Percentiles rank a stretch among this genome's conserved stretches.
phyloP scores from a whole-genome alignment of 2,113 vertebrate species.

The Choloepus hoffmanni region DNA sequence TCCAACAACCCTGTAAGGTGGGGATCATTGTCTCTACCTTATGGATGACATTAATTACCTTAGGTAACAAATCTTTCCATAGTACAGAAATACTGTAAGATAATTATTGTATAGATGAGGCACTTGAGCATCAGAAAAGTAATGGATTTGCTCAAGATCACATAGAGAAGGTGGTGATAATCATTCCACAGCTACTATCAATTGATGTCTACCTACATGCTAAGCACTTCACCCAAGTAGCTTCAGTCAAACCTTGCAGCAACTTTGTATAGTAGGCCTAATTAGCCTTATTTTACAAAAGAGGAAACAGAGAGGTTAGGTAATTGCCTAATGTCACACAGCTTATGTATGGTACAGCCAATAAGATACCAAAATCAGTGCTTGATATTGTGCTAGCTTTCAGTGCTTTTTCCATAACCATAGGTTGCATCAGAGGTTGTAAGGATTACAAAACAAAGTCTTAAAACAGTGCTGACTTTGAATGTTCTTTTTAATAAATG shows the following conservation, averaged over 20 bases:
- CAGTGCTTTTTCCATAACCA: not conserved
- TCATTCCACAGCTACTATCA: not conserved
- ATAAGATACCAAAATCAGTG: not conserved
- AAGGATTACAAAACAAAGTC: not conserved
- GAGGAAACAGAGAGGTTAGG: slow-evolving; percentile 20
- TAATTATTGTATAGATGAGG: not conserved
- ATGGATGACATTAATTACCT: not conserved
- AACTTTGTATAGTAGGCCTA: not conserved
- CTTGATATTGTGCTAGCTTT: not conserved
- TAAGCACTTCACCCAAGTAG: not conserved
- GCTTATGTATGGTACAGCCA: not conserved
- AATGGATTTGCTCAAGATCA: not conserved
- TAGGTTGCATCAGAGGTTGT: not conserved
- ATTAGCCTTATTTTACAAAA: not conserved
- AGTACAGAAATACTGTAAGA: slow-evolving; percentile 22
- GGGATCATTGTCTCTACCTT: not conserved
- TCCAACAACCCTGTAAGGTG: not conserved
- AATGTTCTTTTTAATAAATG: not conserved
- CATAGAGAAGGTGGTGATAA: not conserved
- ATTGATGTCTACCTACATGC: not conserved
- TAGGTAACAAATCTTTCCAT: not conserved
- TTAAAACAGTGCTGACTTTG: not conserved
- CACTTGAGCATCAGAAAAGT: not conserved
- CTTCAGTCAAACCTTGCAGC: not conserved
- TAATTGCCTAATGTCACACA: not conserved